Evolutionary conservation across 2,888 invertebrate genomes (phyloP).

Genomic region (Sericinus montela): DNA sequence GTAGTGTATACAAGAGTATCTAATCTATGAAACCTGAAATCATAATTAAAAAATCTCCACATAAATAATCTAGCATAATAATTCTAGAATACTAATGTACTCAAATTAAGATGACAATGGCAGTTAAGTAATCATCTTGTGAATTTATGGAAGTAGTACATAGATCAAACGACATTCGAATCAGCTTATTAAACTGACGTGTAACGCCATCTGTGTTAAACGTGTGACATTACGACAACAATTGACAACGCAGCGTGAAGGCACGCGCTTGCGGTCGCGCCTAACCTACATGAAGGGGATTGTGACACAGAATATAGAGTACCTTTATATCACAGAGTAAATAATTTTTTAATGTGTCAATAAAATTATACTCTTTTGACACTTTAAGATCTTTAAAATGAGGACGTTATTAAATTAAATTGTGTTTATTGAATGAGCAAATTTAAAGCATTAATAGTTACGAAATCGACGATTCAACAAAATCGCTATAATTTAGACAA

Average conservation of each 20-base stretch:
- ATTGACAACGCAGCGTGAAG: neutral
- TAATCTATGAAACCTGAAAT: no score
- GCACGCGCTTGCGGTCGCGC: neutral
- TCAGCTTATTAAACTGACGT: neutral
- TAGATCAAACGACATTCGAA: no score
- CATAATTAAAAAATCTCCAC: no score
- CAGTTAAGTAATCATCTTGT: no score
- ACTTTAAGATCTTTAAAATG: neutral
- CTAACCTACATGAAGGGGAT: neutral
- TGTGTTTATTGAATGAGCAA: neutral
- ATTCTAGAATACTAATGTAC: no score
- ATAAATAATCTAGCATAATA: no score
- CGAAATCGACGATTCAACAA: neutral
- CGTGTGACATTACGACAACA: constrained; percentile 11
- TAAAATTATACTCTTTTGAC: neutral
- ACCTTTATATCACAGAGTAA: no score
- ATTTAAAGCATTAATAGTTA: neutral
- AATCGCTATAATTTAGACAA: neutral
- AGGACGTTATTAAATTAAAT: neutral
- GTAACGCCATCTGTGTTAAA: constrained; percentile 23
- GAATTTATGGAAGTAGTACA: no score
- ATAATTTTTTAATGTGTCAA: no score
- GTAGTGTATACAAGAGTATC: no score
- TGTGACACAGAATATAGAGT: neutral
- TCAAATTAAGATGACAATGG: neutral